phyloP scores from a whole-genome alignment of 2,113 vertebrate species.

The Propithecus coquereli region DNA sequence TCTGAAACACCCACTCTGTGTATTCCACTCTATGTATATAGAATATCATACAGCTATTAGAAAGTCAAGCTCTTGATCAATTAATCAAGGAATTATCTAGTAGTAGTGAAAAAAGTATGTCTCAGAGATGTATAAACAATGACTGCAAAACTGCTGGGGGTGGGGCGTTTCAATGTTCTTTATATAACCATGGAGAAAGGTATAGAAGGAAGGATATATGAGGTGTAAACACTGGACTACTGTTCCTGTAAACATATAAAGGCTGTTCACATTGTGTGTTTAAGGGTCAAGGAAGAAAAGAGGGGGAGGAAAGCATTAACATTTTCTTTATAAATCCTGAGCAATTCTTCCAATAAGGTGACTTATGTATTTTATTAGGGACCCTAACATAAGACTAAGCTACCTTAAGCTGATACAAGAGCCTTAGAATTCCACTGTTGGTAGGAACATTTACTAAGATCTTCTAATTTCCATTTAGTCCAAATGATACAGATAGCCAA shows the following conservation, averaged over 20 bases:
- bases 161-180: neutral
- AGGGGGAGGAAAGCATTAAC: neutral
- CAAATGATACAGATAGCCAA: neutral
- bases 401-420: neutral
- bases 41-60: constrained; percentile 1
- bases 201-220: neutral
- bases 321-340: neutral
- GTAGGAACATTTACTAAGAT: neutral
- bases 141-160: neutral
- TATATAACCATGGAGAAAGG: neutral
- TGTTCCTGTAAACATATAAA: neutral
- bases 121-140: constrained; percentile 28
- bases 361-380: neutral
- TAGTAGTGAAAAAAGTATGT: neutral
- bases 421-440: neutral
- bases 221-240: neutral
- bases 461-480: constrained; percentile 7
- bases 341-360: neutral
- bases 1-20: neutral
- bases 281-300: neutral
- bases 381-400: neutral
- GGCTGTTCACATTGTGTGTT: neutral
- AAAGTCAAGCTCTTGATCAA: neutral
- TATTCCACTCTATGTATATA: neutral
- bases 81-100: neutral